Evolutionary conservation across 2,797 vertebrate species (phyloP).

Genomic region (Cossypha heuglini): DNA sequence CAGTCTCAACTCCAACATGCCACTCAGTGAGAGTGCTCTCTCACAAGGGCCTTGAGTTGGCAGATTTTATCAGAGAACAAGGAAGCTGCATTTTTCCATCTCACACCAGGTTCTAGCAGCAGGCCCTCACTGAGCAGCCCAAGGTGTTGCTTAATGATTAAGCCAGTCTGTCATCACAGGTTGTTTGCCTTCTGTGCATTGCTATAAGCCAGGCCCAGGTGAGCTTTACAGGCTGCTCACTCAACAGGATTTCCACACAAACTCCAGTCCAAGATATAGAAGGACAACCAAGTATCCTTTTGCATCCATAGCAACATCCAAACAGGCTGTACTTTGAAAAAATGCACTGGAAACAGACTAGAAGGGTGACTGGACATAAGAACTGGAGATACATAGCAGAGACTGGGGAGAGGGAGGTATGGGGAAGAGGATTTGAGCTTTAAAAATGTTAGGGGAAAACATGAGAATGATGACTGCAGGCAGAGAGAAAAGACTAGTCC

Average conservation of each 20-base stretch:
- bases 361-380: not conserved
- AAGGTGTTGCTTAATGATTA: constrained; percentile 16
- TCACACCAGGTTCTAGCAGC: not conserved
- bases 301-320: constrained; percentile 3
- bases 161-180: not conserved
- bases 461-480: not conserved
- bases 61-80: not conserved
- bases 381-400: not conserved
- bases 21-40: not conserved
- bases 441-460: not conserved
- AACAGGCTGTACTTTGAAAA: not conserved
- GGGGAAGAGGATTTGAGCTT: not conserved
- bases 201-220: not conserved
- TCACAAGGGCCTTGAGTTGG: not conserved
- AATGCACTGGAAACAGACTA: not conserved
- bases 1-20: not conserved
- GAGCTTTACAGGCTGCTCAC: not conserved
- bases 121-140: not conserved
- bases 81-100: not conserved
- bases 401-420: not conserved
- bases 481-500: not conserved
- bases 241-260: not conserved
- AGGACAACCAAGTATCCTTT: not conserved
- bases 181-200: not conserved
- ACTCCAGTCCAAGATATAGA: not conserved